Conservation (phyloP, 2,888 invertebrate genomes). For the Boloria euphrosyne region DNA sequence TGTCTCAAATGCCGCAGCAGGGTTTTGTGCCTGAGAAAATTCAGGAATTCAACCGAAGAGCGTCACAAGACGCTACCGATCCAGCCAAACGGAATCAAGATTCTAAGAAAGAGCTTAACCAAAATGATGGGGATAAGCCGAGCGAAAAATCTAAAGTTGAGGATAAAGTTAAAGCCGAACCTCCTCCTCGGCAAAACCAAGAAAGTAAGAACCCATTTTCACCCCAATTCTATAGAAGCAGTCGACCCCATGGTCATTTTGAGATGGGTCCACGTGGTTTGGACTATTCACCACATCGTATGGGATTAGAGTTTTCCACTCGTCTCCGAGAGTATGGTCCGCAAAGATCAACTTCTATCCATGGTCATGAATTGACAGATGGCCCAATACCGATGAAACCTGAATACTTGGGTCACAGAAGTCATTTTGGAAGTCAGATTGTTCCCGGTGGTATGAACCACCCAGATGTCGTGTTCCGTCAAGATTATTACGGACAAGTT, state of each 20-base stretch:
- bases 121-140: conserved; percentile 51
- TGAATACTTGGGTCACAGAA: conserved; percentile 68
- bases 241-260: conserved; percentile 71
- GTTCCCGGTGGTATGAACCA: conserved; percentile 68
- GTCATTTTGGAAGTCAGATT: conserved; percentile 69
- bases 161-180: conserved; percentile 52
- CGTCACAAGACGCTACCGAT: conserved; percentile 69
- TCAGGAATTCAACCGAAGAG: conserved; percentile 71
- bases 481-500: conserved; percentile 70
- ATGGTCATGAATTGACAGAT: conserved; percentile 75
- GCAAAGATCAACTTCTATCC: conserved; percentile 74
- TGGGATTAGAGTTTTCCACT: conserved; percentile 69
- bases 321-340: conserved; percentile 72
- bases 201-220: conserved; percentile 75
- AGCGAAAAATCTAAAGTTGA: conserved; percentile 43
- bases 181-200: conserved; percentile 53
- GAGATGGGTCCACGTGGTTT: conserved; percentile 78
- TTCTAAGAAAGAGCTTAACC: conserved; percentile 60
- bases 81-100: conserved; percentile 44
- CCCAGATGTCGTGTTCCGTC: conserved; percentile 74
- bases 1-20: conserved; percentile 74
- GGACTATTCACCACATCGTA: conserved; percentile 75
- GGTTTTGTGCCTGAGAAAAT: conserved; percentile 73
- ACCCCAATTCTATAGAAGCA: conserved; percentile 66
- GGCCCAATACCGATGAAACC: conserved; percentile 63